Base-by-base conservation (phyloP, 2,797 vertebrate species). In the Thalassophryne amazonica region DNA sequence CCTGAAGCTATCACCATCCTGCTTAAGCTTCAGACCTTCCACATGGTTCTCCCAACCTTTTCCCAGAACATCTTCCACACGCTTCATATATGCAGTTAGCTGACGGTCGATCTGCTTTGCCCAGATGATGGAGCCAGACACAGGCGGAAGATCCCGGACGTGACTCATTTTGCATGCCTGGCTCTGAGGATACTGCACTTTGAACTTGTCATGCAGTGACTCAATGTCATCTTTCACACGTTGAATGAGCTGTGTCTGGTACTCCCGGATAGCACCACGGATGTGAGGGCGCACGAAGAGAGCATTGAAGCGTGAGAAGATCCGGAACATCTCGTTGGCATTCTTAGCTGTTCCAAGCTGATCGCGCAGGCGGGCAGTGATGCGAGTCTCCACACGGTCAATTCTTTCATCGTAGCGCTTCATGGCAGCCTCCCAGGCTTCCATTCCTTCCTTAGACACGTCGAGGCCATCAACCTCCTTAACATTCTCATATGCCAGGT, bases 41-140 rank as follows among this genome's bases (percentile, higher is more conserved):
- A 99, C 97, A 0, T 99, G 97, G 82, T 98, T 99, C 81, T 99
- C 97, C 97, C 97, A 99, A 14, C 97, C 97, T 73, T 99, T 99
- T 2, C 97, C 97, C 29, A 99, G 89, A 17, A 98, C 97, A 7
- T 99, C 97, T 56, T 99, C 97, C 53, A 99, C 97, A 0, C 97
- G 93, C 76, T 99, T 99, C 97, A 99, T 99, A 64, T 99, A 99
- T 2, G 97, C 97, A 0, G 96, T 99, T 47, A 99, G 91, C 83
- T 99, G 97, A 4, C 97, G 89, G 67, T 99, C 97, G 1, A 99
- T 99, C 88, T 99, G 97, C 65, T 99, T 99, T 10, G 97, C 97
- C 97, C 97, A 99, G 80, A 99, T 99, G 54, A 99, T 99, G 39
- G 97, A 99, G 17, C 97, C 97, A 0, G 97, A 98, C 36, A 99